A percentile compares a stretch with the other conserved stretches of the same genome.
Evolutionary conservation across 2,888 invertebrate species (phyloP).

Genomic region (Sacculina carcini): DNA sequence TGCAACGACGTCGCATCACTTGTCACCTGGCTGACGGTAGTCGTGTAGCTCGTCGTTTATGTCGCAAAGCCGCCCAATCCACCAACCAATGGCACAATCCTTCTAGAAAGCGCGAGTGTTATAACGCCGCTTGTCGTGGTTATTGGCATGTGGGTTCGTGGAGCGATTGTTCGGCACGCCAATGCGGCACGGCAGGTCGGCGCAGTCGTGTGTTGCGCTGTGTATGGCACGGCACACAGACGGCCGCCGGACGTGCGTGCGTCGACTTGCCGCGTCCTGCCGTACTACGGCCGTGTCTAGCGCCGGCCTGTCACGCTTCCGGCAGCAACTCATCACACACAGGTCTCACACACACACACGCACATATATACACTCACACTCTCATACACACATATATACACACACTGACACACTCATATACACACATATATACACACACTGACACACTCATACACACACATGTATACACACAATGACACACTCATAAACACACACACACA

Average conservation of each 20-base stretch:
- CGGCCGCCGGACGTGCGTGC: constrained; percentile 63
- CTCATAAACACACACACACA: background rate
- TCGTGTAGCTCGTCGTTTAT: constrained; percentile 29
- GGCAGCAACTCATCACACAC: too few relatives aligned
- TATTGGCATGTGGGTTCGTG: constrained; percentile 75
- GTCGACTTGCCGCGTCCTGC: constrained; percentile 43
- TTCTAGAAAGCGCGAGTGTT: constrained; percentile 47
- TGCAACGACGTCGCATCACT: constrained; percentile 40
- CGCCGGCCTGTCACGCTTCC: constrained; percentile 34
- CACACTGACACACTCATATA: background rate
- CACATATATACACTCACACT: background rate
- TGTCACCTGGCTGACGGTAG: constrained; percentile 28
- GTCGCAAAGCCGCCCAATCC: too few relatives aligned
- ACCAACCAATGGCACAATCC: constrained; percentile 45
- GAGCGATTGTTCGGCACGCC: constrained; percentile 70
- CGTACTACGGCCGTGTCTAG: constrained; percentile 48
- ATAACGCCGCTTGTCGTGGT: constrained; percentile 54
- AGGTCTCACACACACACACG: background rate
- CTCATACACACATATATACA: background rate
- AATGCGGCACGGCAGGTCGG: constrained; percentile 57
- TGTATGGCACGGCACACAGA: constrained; percentile 64
- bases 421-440: background rate
- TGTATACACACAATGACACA: background rate
- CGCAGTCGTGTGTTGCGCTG: constrained; percentile 71
- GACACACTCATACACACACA: background rate